These are phyloP conservation scores for Anthopleura sola DNA, from an alignment of 64 coral and sea anemone species.

Conservation along the genomic window DNA sequence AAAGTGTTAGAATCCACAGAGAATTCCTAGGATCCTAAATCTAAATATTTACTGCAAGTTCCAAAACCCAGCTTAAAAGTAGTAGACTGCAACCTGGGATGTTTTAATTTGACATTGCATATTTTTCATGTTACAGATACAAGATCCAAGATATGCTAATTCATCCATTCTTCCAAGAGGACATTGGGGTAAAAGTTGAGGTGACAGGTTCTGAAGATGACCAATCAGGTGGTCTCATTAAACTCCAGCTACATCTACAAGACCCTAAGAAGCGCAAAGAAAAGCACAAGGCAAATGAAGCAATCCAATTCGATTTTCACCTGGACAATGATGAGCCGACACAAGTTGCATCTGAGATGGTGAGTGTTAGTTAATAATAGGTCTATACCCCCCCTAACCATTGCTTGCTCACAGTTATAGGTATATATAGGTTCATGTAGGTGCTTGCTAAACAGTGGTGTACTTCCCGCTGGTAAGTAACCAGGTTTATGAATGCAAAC, in stretches of 20 bases:
- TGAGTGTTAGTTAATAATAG: conserved; percentile 28
- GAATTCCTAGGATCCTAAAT: too few species aligned
- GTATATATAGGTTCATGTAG: conserved; percentile 1
- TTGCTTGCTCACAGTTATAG: conserved; percentile 10
- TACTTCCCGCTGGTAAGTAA: background rate
- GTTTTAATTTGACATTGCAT: too few species aligned
- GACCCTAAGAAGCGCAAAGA: conserved; percentile 87
- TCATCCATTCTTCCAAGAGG: conserved; percentile 91
- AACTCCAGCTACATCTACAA: conserved; percentile 73
- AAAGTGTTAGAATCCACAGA: too few species aligned
- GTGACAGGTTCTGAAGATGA: conserved; percentile 35
- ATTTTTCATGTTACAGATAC: conserved; percentile 26
- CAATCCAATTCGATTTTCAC: conserved; percentile 86
- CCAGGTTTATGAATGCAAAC: background rate
- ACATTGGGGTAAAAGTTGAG: conserved; percentile 79
- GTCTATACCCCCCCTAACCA: background rate
- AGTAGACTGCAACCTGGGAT: too few species aligned
- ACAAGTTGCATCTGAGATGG: conserved; percentile 87
- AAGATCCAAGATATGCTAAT: conserved; percentile 61
- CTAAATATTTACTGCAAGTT: too few species aligned
- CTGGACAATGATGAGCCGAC: conserved; percentile 67
- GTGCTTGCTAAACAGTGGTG: background rate
- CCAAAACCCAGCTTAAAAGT: too few species aligned
- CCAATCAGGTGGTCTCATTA: conserved; percentile 26
- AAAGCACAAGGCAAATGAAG: conserved; percentile 89